These are phyloP conservation scores for Pogonomyrmex barbatus DNA, from an alignment of 1,140 invertebrate genomes.

Conservation along the genomic window DNA sequence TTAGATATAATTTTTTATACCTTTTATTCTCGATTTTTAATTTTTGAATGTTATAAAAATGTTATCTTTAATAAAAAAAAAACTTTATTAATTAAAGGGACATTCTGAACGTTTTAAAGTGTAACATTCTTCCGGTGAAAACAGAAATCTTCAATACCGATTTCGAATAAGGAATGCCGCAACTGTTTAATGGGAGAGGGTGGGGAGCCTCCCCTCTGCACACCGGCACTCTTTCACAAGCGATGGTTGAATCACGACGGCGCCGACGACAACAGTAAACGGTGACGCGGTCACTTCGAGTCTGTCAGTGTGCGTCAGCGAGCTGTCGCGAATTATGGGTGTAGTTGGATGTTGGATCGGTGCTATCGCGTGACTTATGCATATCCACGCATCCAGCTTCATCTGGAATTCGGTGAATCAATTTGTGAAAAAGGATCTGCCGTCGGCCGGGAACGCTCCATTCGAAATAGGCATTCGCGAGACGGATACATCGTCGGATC, in stretches of 20 bases:
- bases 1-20: too few relatives aligned
- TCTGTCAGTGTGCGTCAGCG: slow-evolving; percentile 1
- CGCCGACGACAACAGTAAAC: not conserved
- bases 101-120: too few relatives aligned
- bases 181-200: not conserved
- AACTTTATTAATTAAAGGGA: too few relatives aligned
- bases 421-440: not conserved
- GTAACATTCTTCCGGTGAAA: too few relatives aligned
- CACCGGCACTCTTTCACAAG: not conserved
- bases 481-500: too few relatives aligned
- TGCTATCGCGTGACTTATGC: not conserved
- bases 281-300: not conserved
- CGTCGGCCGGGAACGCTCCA: not conserved
- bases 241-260: slow-evolving; percentile 36
- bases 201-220: too few relatives aligned
- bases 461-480: not conserved
- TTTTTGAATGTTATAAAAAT: too few relatives aligned
- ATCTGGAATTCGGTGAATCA: not conserved
- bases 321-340: not conserved
- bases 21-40: too few relatives aligned
- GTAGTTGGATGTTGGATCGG: not conserved
- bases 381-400: not conserved
- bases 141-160: too few relatives aligned
- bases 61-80: too few relatives aligned
- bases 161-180: too few relatives aligned